Base-by-base conservation (phyloP, 92 coral and sea anemone species). In the Actinernus sp. region DNA sequence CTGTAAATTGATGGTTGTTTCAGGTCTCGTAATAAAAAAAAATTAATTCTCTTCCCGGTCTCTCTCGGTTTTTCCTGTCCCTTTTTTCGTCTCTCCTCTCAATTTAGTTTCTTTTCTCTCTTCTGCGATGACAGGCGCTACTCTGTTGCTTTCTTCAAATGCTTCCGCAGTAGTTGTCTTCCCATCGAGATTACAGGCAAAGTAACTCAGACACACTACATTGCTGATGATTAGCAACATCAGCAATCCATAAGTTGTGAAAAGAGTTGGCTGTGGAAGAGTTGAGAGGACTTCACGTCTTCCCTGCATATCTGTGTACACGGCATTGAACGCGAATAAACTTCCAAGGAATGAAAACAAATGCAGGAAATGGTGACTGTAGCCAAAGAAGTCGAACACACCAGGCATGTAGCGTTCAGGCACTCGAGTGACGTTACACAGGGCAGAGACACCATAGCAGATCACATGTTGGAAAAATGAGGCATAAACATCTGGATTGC, bases 361-460 rank as follows among this genome's bases (percentile, higher is more conserved):
- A 40, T 85, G 92, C 1, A 85, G 72, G 30, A 85, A 64, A 25
- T 85, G 92, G 38, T 85, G 92, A 36, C 92, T 85, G 58, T 71
- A 63, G 0, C 92, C 92, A 17, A 85, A 26, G 19, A 50, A 65
- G 36, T 85, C 86, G 49, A 85, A 85, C 26, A 52, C 44, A 14
- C 92, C 92, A 26, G 92, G 92, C 18, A 58, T 61, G 25, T 52
- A 58, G 0, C 92, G 78, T 36, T 85, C 92, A 1, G 86, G 86
- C 3, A 85, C 46, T 22, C 65, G 43, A 4, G 53, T 21, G 27
- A 55, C 65, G 76, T 77, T 54, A 47, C 56, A 44, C 0, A 85
- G 0, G 1, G 78, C 92, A 4, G 82, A 41, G 22, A 71, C 29
- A 11, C 37, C 31, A 57, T 57, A 66, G 46, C 72, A 78, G 14